Percentiles rank a stretch among this genome's conserved stretches.
phyloP scores from a whole-genome alignment of 2,113 vertebrate species.

The Aplodontia rufa region DNA sequence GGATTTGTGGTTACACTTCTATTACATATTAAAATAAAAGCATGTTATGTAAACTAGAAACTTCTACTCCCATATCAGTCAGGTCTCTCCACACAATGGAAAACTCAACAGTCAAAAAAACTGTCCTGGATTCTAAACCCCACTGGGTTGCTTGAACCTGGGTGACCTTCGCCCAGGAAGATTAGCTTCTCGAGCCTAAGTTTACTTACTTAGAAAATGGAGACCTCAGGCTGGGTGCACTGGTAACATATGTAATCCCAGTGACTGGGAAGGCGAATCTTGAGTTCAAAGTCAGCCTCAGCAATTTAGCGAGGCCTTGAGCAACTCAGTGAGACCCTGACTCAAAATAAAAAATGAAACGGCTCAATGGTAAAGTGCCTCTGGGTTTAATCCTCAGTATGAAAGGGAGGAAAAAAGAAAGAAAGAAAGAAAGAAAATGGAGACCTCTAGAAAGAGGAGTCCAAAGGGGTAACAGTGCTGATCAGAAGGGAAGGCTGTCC shows the following conservation, averaged over 20 bases:
- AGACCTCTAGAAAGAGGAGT: background rate
- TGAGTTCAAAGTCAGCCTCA: no score
- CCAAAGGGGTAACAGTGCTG: no score
- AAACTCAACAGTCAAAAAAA: background rate
- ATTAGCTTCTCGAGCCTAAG: background rate
- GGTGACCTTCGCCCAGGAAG: background rate
- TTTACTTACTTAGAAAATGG: background rate
- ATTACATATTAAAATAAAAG: background rate
- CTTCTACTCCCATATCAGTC: accelerated
- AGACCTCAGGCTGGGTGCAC: no score
- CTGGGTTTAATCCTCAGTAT: no score
- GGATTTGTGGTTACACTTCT: background rate
- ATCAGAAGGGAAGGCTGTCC: background rate
- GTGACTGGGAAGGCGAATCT: no score
- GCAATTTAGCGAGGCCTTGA: no score
- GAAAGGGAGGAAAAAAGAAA: no score
- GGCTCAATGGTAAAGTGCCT: no score
- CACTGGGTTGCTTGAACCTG: background rate
- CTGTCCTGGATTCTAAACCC: background rate
- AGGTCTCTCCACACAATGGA: background rate
- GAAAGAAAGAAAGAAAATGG: no score
- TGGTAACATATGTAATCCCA: no score
- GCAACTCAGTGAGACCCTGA: no score
- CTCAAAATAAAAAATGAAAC: no score
- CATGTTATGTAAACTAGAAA: background rate